Evolutionary conservation across 2,113 vertebrate genomes (phyloP).

Genomic region (Perca flavescens): DNA sequence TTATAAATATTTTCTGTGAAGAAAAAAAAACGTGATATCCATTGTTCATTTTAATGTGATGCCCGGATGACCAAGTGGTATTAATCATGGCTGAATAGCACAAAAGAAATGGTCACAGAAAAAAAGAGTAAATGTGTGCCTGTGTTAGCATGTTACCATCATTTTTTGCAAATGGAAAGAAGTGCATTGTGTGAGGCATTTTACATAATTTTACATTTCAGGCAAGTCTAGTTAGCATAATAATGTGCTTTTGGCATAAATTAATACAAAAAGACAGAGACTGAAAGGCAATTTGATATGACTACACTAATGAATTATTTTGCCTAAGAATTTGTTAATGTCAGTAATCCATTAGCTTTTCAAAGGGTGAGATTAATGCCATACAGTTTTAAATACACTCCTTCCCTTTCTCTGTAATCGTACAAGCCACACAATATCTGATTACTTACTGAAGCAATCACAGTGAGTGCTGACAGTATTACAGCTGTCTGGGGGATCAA

Average conservation of each 20-base stretch:
- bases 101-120: too few relatives aligned
- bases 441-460: conserved; percentile 45
- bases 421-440: conserved; percentile 21
- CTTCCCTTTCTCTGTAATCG: not conserved
- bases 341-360: conserved; percentile 42
- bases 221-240: conserved; percentile 21
- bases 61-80: not conserved
- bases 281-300: conserved; percentile 3
- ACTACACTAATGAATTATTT: conserved; percentile 8
- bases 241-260: conserved; percentile 7
- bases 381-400: conserved; percentile 9
- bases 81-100: not conserved
- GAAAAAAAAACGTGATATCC: not conserved
- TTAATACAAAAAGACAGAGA: conserved; percentile 11
- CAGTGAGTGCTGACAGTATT: conserved; percentile 39
- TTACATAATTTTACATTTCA: not conserved
- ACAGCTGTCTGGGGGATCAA: conserved; percentile 25
- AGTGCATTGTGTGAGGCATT: not conserved
- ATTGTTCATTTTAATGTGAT: not conserved
- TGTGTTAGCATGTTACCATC: not conserved
- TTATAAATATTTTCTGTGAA: not conserved
- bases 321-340: conserved; percentile 13
- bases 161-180: not conserved
- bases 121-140: too few relatives aligned
- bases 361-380: conserved; percentile 11